Conservation (phyloP, 37 sponge, comb jelly and placozoan genomes). For the Halichondria panicea region DNA sequence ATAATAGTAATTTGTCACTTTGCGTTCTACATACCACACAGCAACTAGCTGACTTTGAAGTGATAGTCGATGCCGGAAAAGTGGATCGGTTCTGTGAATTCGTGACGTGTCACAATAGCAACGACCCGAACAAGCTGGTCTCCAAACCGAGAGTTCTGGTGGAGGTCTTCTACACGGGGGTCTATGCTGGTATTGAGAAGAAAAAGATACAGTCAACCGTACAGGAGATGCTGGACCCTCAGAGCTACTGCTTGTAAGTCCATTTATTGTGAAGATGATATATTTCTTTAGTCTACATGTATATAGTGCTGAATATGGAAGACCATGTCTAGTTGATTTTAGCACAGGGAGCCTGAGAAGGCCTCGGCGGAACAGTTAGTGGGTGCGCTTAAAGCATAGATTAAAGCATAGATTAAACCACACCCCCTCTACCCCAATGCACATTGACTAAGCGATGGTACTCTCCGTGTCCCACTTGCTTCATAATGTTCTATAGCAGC, state of each 20-base stretch:
- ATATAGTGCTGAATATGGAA: no score
- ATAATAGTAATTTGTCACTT: no score
- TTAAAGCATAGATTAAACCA: no score
- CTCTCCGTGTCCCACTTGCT: background rate
- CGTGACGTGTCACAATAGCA: conserved; percentile 31
- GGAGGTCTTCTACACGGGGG: conserved; percentile 42
- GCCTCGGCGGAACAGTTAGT: no score
- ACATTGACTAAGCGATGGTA: no score
- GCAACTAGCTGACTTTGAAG: conserved; percentile 37
- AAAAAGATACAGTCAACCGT: conserved; percentile 13
- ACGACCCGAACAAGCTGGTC: conserved; percentile 9
- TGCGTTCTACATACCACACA: no score
- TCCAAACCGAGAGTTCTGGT: conserved; percentile 29
- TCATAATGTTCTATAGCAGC: background rate
- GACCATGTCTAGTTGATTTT: no score
- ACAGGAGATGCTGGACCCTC: conserved; percentile 17
- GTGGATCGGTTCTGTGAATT: conserved; percentile 30
- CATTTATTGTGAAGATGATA: background rate
- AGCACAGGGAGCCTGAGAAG: no score
- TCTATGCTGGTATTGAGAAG: conserved; percentile 17
- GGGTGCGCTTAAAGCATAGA: no score
- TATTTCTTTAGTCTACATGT: background rate
- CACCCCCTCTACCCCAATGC: no score
- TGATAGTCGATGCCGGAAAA: conserved; percentile 24
- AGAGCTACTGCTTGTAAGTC: conserved; percentile 23